Percentiles rank a stretch among this genome's conserved stretches.
Conservation (phyloP, 2,888 invertebrate species). For the Entomobrya proxima region DNA sequence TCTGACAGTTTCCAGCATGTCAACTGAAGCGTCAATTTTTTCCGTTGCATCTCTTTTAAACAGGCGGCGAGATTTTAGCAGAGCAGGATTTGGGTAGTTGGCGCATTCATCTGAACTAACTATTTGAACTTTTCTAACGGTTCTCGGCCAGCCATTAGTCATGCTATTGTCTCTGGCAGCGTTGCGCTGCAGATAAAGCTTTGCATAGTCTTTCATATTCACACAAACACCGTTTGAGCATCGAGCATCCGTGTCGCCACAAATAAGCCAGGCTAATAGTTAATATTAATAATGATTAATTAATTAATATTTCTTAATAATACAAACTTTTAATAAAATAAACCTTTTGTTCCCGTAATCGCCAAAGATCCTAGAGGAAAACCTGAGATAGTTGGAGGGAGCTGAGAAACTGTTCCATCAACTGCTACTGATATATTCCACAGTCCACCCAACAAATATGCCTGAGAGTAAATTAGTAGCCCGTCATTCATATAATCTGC, state of each 20-base stretch:
- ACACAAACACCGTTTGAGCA: conserved; percentile 50
- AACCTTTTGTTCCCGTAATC: conserved; percentile 30
- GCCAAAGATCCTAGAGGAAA: conserved; percentile 50
- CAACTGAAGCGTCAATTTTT: background rate
- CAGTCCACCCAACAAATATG: conserved; percentile 34
- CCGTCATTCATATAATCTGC: conserved; percentile 1
- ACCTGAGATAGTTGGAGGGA: conserved; percentile 12
- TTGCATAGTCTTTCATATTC: conserved; percentile 14
- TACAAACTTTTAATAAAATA: too few relatives aligned
- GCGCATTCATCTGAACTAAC: conserved; percentile 10
- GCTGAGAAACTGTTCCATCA: background rate
- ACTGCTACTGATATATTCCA: conserved; percentile 3
- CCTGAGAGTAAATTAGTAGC: conserved; percentile 31
- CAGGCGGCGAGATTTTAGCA: background rate
- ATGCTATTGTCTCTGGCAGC: background rate
- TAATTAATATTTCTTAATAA: too few relatives aligned
- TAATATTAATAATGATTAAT: too few relatives aligned
- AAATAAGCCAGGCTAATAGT: conserved; percentile 40
- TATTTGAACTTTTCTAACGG: conserved; percentile 6
- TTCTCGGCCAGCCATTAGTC: conserved; percentile 36
- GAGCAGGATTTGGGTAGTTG: conserved; percentile 17
- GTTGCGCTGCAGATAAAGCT: conserved; percentile 39
- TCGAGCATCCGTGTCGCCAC: conserved; percentile 10
- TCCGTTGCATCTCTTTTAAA: background rate
- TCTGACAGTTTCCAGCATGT: background rate